Conservation (phyloP, 1,140 invertebrate genomes). For the Brachionus rotundiformis region DNA sequence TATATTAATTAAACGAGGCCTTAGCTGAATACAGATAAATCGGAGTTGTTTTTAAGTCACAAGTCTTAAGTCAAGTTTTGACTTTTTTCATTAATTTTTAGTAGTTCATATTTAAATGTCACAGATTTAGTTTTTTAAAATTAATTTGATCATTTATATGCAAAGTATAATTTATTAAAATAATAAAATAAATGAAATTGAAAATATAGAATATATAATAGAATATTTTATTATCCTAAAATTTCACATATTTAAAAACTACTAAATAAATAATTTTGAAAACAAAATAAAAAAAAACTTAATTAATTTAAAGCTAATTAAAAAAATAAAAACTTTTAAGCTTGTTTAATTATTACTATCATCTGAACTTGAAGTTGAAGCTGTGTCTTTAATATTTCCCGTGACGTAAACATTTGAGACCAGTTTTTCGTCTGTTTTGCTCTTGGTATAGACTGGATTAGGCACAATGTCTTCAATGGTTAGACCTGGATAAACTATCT, state of each 20-base stretch:
- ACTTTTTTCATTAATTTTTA: too few species aligned
- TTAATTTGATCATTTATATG: too few species aligned
- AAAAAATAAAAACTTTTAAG: neutral
- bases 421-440: neutral
- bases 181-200: too few species aligned
- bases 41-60: too few species aligned
- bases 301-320: neutral
- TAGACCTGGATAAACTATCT: neutral
- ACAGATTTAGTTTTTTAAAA: too few species aligned
- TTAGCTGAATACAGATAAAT: too few species aligned
- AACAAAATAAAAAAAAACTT: neutral
- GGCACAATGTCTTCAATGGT: neutral
- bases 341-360: neutral
- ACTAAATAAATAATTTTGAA: neutral
- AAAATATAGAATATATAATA: too few species aligned
- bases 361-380: neutral
- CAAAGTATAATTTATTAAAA: too few species aligned
- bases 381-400: neutral
- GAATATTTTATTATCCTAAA: neutral
- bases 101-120: too few species aligned
- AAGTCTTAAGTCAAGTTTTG: too few species aligned
- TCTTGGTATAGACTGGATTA: conserved; percentile 14
- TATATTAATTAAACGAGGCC: too few species aligned
- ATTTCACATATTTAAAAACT: too few species aligned
- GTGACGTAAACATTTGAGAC: conserved; percentile 16